Base-by-base conservation (phyloP, 2,888 invertebrate species). In the Copidosoma aretas region DNA sequence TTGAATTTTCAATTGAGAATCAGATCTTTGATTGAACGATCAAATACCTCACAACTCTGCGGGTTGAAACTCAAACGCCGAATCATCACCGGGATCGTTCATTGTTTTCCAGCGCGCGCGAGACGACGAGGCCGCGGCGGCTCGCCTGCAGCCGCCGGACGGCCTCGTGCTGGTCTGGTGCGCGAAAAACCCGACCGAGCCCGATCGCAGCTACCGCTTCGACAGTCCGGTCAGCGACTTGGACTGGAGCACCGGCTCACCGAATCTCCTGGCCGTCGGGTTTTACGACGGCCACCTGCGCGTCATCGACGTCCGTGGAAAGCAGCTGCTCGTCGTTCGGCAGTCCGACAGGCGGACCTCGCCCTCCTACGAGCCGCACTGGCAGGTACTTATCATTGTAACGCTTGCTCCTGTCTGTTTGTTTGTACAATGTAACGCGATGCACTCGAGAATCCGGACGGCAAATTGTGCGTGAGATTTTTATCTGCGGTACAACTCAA, bases 121-220 rank as follows among this genome's bases (percentile, higher is more conserved):
- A 19, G 22, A 39, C 12, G 25, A 21, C 39, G 21, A 58, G 41
- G 14, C 10, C 52, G 12, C 53, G 24, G 14, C 1, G 24, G 46
- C 10, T n/a, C n/a, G n/a, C n/a, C n/a, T n/a, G n/a, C 25, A 86
- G 43, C 89, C 88, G 77, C 85, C 86, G 0, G 87, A 89, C 39
- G 94, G 94, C 0, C 78, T 90, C 49, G 86, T 94, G 1, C 88
- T 90, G 74, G 82, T 93, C 67, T 94, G 94, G 94, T 92, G 90
- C 49, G 78, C 81, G 1, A 86, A 94, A 82, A 94, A 93, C 81
- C 93, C 93, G 0, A 87, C 88, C 17, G 89, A 90, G 77, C 93
- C 93, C 0, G 93, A 93, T 80, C 86, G 91, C 71, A 78, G 86
- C 10, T 93, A 90, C 76, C 76, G 82, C 4, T 93, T 92, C 77